Evolutionary conservation across 2,797 vertebrate genomes (phyloP), one percentile per base, ranked within the genome.

Genomic region (Meda fulgida): DNA sequence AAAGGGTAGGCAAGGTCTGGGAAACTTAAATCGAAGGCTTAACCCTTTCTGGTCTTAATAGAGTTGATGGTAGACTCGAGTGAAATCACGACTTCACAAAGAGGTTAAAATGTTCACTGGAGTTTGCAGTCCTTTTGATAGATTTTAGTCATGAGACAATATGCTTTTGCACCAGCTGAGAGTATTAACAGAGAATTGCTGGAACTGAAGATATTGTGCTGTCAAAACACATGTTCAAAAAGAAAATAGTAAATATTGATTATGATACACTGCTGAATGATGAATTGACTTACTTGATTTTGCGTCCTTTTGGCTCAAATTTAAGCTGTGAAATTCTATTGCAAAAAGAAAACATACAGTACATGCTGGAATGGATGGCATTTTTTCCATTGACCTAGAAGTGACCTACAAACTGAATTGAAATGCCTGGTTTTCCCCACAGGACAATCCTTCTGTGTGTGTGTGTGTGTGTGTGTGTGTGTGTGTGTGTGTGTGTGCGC

Each of bases 1-100:
- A 76, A 76, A 76, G 34, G 46, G 84, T 88, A 89, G 84, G 78
- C 89, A 91, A 90, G 90, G 90, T 91, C 89, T 90, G 90, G 93
- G 88, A 89, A 80, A 92, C 92, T 94, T 93, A 91, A 92, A 93
- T 93, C 89, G 90, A 92, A 91, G 92, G 91, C 89, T 93, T 88
- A 91, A 91, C 87, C 90, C 91, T 86, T 90, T 89, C 88, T 89
- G 89, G 91, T 89, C 87, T 29, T 65, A 48, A 79, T 67, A 66
- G 21, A n/a, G 5, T 65, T 69, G 29, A 73, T 84, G 48, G 23
- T 63, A 67, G 53, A 43, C 46, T 78, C 11, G 43, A 48, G 75
- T 77, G 2, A 87, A 70, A 80, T 60, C 29, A 3, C 21, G 19
- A 34, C 48, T 23, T 55, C 31, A 26, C 53, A 60, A 60, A 36